These are phyloP conservation scores for Drosophila algonquin DNA, from an alignment of 2,888 invertebrate genomes.

Conservation along the genomic window DNA sequence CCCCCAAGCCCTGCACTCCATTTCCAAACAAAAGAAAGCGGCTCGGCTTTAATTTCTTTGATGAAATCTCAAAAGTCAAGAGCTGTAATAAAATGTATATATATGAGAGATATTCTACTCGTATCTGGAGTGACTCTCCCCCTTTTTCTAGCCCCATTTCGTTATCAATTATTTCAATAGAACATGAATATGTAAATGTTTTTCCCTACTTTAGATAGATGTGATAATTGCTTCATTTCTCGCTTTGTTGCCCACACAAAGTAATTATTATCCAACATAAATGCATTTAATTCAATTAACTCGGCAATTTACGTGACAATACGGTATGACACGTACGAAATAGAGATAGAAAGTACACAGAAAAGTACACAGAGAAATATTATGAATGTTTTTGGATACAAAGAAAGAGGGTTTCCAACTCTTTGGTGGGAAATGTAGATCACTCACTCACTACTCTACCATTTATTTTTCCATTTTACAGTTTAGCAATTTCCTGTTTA, in stretches of 20 bases:
- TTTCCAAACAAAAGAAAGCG: constrained; percentile 9
- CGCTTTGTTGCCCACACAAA: constrained; percentile 12
- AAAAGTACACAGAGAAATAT: constrained; percentile 5
- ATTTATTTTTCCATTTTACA: constrained; percentile 82
- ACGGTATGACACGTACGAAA: constrained; percentile 36
- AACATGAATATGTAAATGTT: constrained; percentile 16
- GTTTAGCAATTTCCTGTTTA: constrained; percentile 91
- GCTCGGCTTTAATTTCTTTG: background rate
- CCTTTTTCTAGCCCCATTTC: constrained; percentile 27
- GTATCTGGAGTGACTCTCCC: constrained; percentile 8
- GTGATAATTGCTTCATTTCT: constrained; percentile 18
- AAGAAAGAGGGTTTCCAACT: background rate
- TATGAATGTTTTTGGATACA: background rate
- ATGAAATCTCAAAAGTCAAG: constrained; percentile 11
- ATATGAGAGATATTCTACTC: background rate
- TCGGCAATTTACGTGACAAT: constrained; percentile 17
- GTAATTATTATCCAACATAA: constrained; percentile 4
- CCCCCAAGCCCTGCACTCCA: constrained; percentile 3
- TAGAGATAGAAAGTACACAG: background rate
- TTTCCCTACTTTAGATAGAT: constrained; percentile 13
- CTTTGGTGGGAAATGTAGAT: no score
- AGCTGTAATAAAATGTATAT: constrained; percentile 8
- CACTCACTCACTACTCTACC: no score
- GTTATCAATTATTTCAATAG: constrained; percentile 21
- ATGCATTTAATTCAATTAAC: constrained; percentile 37